These are phyloP conservation scores for Cynoglossus semilaevis DNA, from an alignment of 2,113 vertebrate species.

Conservation along the genomic window DNA sequence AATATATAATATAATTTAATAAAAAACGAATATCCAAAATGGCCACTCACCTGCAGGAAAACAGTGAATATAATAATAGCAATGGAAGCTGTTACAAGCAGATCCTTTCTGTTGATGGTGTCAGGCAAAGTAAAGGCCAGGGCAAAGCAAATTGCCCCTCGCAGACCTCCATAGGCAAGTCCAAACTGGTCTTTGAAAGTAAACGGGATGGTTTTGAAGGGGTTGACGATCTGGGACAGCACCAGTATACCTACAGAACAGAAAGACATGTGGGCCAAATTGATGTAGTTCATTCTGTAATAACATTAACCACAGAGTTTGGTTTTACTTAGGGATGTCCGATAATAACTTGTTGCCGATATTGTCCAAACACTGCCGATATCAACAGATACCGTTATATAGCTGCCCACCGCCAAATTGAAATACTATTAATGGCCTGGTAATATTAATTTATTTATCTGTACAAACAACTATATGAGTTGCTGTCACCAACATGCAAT, in stretches of 20 bases:
- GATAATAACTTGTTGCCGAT: too few relatives aligned
- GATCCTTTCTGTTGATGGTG: constrained; percentile 81
- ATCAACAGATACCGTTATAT: too few relatives aligned
- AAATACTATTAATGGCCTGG: too few relatives aligned
- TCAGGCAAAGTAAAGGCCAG: constrained; percentile 87
- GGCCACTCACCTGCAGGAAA: constrained; percentile 83
- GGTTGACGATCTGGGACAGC: constrained; percentile 89
- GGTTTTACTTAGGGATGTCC: too few relatives aligned
- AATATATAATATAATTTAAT: neutral
- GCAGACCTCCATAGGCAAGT: constrained; percentile 88
- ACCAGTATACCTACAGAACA: constrained; percentile 82
- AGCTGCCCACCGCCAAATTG: too few relatives aligned
- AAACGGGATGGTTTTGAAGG: constrained; percentile 87
- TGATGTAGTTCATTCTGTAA: neutral
- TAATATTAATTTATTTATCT: too few relatives aligned
- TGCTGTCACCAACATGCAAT: too few relatives aligned
- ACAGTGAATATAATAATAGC: constrained; percentile 91
- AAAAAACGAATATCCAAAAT: neutral
- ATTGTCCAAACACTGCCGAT: too few relatives aligned
- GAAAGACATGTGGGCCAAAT: neutral
- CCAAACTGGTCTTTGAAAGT: constrained; percentile 92
- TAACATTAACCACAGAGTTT: too few relatives aligned
- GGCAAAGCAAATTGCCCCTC: constrained; percentile 91
- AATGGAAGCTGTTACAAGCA: constrained; percentile 87
- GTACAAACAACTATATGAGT: too few relatives aligned